These are phyloP conservation scores for Heliothis peltigera DNA, from an alignment of 2,888 invertebrate species.

Conservation along the genomic window DNA sequence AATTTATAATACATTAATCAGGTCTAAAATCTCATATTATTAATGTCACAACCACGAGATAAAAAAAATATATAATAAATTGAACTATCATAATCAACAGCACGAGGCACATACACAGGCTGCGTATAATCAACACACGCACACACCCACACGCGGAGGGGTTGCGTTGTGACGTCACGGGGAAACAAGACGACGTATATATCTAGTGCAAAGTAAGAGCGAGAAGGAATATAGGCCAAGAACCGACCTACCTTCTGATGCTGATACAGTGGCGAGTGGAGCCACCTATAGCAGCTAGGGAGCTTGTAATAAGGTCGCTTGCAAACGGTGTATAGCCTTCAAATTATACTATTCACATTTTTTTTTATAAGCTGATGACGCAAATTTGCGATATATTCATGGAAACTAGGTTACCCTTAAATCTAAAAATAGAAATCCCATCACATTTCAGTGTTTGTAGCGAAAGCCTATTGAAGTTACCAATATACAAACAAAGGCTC, in stretches of 20 bases:
- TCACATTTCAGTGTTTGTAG: constrained; percentile 6
- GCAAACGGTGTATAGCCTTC: constrained; percentile 65
- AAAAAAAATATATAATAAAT: constrained; percentile 30
- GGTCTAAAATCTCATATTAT: not conserved
- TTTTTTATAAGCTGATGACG: constrained; percentile 62
- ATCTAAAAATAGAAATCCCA: constrained; percentile 21
- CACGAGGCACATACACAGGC: constrained; percentile 60
- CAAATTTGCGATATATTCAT: constrained; percentile 34
- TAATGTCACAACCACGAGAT: constrained; percentile 4
- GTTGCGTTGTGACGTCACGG: constrained; percentile 87
- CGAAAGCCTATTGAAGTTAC: constrained; percentile 23
- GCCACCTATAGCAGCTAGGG: constrained; percentile 73
- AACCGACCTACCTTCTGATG: constrained; percentile 85
- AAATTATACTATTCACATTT: constrained; percentile 66
- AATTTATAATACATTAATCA: not conserved
- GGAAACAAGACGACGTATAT: constrained; percentile 69
- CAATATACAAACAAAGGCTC: constrained; percentile 41
- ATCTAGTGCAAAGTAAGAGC: constrained; percentile 61
- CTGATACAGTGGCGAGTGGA: constrained; percentile 78
- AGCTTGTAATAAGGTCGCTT: constrained; percentile 78
- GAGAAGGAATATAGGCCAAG: constrained; percentile 87
- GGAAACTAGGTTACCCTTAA: constrained; percentile 18
- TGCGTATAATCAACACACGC: constrained; percentile 75
- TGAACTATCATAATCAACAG: constrained; percentile 71
- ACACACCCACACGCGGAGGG: constrained; percentile 72